Conservation (phyloP, 2,113 vertebrate genomes). For the Chloebia gouldiae region DNA sequence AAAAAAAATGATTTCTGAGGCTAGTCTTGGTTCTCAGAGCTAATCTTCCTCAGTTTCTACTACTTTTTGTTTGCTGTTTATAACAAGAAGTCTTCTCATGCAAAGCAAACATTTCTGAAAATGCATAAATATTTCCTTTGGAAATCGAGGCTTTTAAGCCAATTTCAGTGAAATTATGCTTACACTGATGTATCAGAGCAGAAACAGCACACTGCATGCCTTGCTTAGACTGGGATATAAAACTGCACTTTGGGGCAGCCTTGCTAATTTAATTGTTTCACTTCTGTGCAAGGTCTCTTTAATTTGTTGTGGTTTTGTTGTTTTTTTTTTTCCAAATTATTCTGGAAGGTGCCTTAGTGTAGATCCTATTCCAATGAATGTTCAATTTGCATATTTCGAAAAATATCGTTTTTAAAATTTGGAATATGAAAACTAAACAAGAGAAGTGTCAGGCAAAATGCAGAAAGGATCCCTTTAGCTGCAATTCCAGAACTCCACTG, state of each 20-base stretch:
- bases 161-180: neutral
- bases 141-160: neutral
- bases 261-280: neutral
- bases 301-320: no score
- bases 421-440: neutral
- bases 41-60: neutral
- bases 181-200: neutral
- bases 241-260: neutral
- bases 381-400: neutral
- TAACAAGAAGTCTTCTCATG: neutral
- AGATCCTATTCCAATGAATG: neutral
- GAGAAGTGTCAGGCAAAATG: neutral
- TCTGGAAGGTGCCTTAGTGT: neutral
- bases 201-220: neutral
- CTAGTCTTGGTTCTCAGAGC: neutral
- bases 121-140: neutral
- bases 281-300: neutral
- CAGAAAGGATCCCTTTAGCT: neutral
- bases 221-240: neutral
- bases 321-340: neutral
- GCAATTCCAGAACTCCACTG: neutral
- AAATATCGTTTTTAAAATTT: rapidly evolving
- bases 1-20: neutral
- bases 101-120: neutral
- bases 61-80: neutral